Base-by-base conservation (phyloP, 1,140 invertebrate species). In the Drosophila pallidifrons region DNA sequence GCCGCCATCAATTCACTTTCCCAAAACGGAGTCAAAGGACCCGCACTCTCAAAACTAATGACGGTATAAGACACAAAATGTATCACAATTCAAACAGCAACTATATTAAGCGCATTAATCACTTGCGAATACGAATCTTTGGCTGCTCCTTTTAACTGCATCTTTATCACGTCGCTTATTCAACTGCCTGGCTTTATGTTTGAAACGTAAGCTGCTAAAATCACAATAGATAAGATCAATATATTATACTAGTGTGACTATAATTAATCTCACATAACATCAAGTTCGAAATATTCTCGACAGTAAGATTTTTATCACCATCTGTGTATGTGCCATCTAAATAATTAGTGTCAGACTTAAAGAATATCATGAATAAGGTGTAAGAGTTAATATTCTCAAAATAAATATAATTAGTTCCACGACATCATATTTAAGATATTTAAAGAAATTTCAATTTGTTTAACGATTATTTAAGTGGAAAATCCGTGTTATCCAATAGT, bases 1-100 rank as follows among this genome's bases (percentile, higher is more conserved):
- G 45, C 7, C 15, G 54, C 20, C 54, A 59, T 57, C 41, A 57
- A 67, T 49, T 57, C 30, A 49, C 64, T 47, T 57, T 55, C 28
- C 13, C 10, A 7, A 25, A 25, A 13, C 30, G 32, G 25, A 28
- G 15, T 3, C 20, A 46, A 30, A 54, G 57, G 66, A 69, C 13
- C 45, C 54, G 54, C 51, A 47, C 11, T 35, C 15, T 16, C 11
- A n/a, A 25, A 15, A 32, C 46, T 45, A 20, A 69, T 61, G 35
- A 65, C 35, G 15, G 15, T 54, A 32, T 28, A 60, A 25, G 13
- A 15, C 11, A n/a, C 8, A 28, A 43, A 52, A 35, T 59, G n/a
- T 11, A 13, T 11, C 11, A 3, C 8, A 45, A 49, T 25, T 49
- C 15, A 49, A 43, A 43, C 41, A 43, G n/a, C 41, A 43, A 43